These are phyloP conservation scores for Gobionotothen gibberifrons DNA, from an alignment of 2,797 vertebrate genomes.

Conservation along the genomic window DNA sequence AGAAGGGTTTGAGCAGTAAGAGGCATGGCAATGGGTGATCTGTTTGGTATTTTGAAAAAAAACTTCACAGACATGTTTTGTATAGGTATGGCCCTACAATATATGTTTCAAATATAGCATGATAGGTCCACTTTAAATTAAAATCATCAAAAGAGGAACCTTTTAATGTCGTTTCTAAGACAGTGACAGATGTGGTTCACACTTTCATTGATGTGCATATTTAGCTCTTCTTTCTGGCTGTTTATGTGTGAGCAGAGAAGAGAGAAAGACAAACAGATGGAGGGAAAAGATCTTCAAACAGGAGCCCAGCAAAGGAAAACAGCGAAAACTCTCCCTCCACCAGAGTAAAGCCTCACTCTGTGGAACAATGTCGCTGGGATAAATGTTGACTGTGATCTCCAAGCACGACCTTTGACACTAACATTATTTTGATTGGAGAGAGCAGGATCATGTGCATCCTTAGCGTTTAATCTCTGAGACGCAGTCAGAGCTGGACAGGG, in stretches of 20 bases:
- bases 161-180: conserved; percentile 2
- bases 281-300: conserved; percentile 78
- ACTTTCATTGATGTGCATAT: conserved; percentile 14
- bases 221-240: conserved; percentile 44
- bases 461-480: conserved; percentile 73
- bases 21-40: too few relatives aligned
- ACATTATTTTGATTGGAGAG: conserved; percentile 82
- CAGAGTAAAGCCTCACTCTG: conserved; percentile 67
- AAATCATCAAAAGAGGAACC: too few relatives aligned
- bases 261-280: conserved; percentile 54
- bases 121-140: background rate
- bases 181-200: background rate
- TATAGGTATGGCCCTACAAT: too few relatives aligned
- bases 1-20: too few relatives aligned
- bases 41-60: too few relatives aligned
- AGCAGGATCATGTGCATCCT: conserved; percentile 70
- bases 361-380: conserved; percentile 72
- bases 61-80: too few relatives aligned
- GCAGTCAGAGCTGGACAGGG: conserved; percentile 61
- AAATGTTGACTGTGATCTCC: conserved; percentile 81
- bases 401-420: conserved; percentile 71
- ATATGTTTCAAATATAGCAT: too few relatives aligned
- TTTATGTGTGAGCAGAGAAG: conserved; percentile 47
- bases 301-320: conserved; percentile 83
- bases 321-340: conserved; percentile 78